These are phyloP conservation scores for Ectemnius cavifrons DNA, from an alignment of 2,888 invertebrate species.

Conservation along the genomic window DNA sequence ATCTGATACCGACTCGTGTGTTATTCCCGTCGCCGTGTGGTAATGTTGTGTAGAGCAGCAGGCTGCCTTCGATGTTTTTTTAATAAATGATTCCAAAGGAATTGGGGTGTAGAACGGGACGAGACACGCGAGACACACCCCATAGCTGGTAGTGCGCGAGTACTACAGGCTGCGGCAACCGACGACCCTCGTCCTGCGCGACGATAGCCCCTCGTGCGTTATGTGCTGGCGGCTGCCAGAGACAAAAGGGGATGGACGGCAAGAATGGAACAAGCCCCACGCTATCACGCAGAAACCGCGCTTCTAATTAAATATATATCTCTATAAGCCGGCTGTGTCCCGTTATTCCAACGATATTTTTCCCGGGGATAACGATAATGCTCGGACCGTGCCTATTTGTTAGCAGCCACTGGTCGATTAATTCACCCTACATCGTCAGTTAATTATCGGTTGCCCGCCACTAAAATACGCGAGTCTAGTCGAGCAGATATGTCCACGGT, in stretches of 20 bases:
- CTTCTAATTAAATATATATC: slow-evolving; percentile 57
- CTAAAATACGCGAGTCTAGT: slow-evolving; percentile 32
- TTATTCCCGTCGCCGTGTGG: background rate
- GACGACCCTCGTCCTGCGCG: slow-evolving; percentile 5
- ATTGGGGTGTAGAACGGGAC: slow-evolving; percentile 1
- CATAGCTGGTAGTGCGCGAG: background rate
- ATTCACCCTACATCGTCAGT: slow-evolving; percentile 41
- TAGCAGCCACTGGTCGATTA: slow-evolving; percentile 47
- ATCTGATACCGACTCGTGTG: background rate
- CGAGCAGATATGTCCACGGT: background rate
- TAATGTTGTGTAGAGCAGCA: background rate
- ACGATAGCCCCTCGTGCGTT: slow-evolving; percentile 23
- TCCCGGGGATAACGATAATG: slow-evolving; percentile 39
- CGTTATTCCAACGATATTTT: slow-evolving; percentile 46
- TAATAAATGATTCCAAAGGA: background rate
- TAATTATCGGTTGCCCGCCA: slow-evolving; percentile 46
- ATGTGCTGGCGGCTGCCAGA: slow-evolving; percentile 18
- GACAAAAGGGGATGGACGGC: slow-evolving; percentile 34
- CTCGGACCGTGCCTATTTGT: slow-evolving; percentile 40
- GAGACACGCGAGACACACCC: slow-evolving; percentile 12
- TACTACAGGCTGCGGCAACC: background rate
- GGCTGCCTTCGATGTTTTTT: background rate
- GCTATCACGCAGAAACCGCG: slow-evolving; percentile 7
- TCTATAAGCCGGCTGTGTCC: slow-evolving; percentile 38
- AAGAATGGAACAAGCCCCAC: slow-evolving; percentile 27